Evolutionary conservation across 2,888 invertebrate genomes (phyloP), one percentile per base, ranked within the genome.

Genomic region (Xylota sylvarum): DNA sequence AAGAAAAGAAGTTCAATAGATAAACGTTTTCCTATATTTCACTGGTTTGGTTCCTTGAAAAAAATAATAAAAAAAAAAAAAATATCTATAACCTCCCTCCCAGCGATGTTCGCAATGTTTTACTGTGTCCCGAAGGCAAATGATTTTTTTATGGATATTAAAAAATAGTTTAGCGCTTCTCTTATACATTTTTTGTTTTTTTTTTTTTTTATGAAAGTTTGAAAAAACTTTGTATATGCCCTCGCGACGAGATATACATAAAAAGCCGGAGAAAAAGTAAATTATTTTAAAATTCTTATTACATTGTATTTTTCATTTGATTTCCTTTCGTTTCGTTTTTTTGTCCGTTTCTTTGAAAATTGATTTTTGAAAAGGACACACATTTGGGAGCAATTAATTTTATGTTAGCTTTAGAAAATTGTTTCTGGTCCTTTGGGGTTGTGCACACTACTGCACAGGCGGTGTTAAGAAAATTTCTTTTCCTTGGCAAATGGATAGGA

Each of bases 111-210:
- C 30, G 3, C 30, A 30, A 4, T 30, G 30, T 1, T 10, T n/a
- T 37, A 40, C 46, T 69, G 6, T 43, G 46, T n/a, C 35, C 70
- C 72, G 43, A 62, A 37, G 78, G 62, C 78, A 79, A 79, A 79
- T 79, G 79, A 55, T 64, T 72, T 79, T 79, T 79, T 79, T 79
- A 79, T 79, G 55, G 79, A 79, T 79, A 79, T 79, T 79, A 79
- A 79, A 79, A 79, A 79, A 72, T 79, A 79, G 79, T 79, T 79
- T 72, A 73, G 64, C 73, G 56, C 56, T 62, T 30, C 35, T 10
- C 17, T 5, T 9, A 17, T 40, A 17, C 40, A 30, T 14, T 46
- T 32, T n/a, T 56, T 55, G 14, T 40, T 9, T 23, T 32, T 6
- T 10, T 62, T 62, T 43, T 60, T 50, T 72, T 67, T 65, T 64